Percentiles rank a stretch among this genome's conserved stretches.
These are phyloP conservation scores for Drosophila sp. DNA, from an alignment of 1,140 invertebrate species.

Conservation along the genomic window DNA sequence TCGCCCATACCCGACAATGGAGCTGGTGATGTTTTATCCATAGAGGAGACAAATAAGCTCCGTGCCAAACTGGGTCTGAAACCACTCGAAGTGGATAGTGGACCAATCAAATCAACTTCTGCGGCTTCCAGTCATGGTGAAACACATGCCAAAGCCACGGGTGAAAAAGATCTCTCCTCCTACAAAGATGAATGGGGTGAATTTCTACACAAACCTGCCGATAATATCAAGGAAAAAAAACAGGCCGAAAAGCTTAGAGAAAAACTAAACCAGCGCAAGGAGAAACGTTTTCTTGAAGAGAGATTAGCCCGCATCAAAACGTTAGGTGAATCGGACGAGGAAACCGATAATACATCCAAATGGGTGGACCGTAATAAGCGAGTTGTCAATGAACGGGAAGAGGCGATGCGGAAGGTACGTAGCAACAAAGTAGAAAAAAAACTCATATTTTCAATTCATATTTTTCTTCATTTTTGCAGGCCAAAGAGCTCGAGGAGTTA, in stretches of 20 bases:
- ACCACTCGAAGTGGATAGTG: constrained; percentile 90
- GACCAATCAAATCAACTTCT: constrained; percentile 52
- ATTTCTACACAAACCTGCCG: constrained; percentile 96
- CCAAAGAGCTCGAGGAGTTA: constrained; percentile 96
- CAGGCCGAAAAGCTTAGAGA: constrained; percentile 92
- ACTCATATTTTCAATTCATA: not conserved
- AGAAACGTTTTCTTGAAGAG: constrained; percentile 91
- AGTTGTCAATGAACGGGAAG: constrained; percentile 91
- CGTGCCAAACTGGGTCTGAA: constrained; percentile 96
- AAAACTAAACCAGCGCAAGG: constrained; percentile 89
- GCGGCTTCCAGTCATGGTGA: constrained; percentile 38
- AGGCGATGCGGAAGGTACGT: constrained; percentile 92
- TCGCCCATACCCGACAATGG: constrained; percentile 81
- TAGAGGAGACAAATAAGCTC: constrained; percentile 96
- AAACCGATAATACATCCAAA: constrained; percentile 87
- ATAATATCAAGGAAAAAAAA: constrained; percentile 90
- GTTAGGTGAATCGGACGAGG: constrained; percentile 90
- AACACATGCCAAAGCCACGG: constrained; percentile 41
- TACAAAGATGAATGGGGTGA: constrained; percentile 93
- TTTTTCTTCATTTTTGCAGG: constrained; percentile 84
- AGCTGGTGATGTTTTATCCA: constrained; percentile 88
- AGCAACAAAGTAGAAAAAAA: constrained; percentile 28
- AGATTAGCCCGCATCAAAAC: constrained; percentile 87
- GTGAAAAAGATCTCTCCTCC: constrained; percentile 84
- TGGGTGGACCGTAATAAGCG: constrained; percentile 94